Conservation (phyloP, 2,797 vertebrate species). For the Periophthalmus magnuspinnatus region DNA sequence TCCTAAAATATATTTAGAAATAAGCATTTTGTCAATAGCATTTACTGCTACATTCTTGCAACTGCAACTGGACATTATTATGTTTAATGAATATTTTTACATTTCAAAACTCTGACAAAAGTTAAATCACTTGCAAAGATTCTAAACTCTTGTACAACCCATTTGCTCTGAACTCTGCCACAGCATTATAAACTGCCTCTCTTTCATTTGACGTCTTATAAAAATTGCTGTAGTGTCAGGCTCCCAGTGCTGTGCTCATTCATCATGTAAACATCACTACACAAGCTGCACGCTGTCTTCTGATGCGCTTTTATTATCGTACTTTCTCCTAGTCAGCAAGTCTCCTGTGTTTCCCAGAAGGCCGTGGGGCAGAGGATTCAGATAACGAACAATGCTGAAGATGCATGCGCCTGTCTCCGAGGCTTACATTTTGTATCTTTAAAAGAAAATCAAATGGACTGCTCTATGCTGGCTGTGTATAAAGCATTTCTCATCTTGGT, state of each 20-base stretch:
- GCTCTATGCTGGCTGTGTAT: constrained; percentile 12
- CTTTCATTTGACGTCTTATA: neutral
- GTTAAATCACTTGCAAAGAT: neutral
- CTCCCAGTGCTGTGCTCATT: constrained; percentile 28
- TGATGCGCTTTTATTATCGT: constrained; percentile 52
- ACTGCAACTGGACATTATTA: neutral
- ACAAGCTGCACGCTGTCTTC: constrained; percentile 36
- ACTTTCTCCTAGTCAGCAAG: constrained; percentile 42
- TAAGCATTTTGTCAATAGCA: neutral
- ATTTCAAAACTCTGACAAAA: neutral
- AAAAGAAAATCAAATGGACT: constrained; percentile 23
- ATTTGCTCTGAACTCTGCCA: neutral
- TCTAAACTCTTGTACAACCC: neutral
- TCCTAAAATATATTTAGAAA: too few relatives aligned
- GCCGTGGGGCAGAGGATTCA: constrained; percentile 42
- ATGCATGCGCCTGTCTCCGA: constrained; percentile 43
- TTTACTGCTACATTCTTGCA: neutral
- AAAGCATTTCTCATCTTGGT: constrained; percentile 17
- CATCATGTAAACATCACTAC: constrained; percentile 32
- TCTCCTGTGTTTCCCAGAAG: constrained; percentile 43
- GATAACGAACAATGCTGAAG: constrained; percentile 24
- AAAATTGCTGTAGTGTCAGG: constrained; percentile 8
- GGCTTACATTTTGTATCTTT: constrained; percentile 40
- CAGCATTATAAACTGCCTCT: neutral
- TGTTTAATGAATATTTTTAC: neutral